These are phyloP conservation scores for Pangasius macronema DNA, from an alignment of 2,797 vertebrate genomes.

Conservation along the genomic window DNA sequence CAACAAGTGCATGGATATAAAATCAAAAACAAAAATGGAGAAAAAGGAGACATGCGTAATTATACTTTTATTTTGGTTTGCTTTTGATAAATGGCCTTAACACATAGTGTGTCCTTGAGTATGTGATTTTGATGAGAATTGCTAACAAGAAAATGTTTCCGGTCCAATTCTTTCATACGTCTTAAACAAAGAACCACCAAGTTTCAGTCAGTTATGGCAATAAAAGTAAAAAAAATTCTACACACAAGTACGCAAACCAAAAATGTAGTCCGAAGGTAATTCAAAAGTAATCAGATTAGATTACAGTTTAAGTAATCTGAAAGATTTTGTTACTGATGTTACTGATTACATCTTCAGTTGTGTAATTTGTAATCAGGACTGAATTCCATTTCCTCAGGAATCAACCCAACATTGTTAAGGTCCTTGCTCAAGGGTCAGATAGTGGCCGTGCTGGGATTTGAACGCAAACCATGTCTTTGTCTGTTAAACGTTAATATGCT, in stretches of 20 bases:
- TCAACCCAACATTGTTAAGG: not conserved
- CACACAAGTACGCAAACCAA: not conserved
- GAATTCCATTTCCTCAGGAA: conserved; percentile 16
- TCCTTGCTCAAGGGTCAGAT: not conserved
- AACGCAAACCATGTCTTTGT: not conserved
- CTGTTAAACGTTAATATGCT: not conserved
- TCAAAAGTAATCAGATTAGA: conserved; percentile 13
- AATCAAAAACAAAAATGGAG: not conserved
- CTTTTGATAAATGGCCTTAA: not conserved
- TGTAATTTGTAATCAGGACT: conserved; percentile 20
- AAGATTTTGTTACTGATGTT: not conserved
- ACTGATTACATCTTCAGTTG: conserved; percentile 25
- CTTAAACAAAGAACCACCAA: not conserved
- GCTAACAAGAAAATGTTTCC: not conserved
- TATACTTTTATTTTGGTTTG: not conserved
- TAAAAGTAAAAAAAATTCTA: not conserved
- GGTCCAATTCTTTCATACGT: not conserved
- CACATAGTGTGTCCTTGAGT: not conserved
- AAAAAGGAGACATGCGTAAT: not conserved
- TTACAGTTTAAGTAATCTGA: conserved; percentile 2
- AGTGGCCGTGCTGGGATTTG: not conserved
- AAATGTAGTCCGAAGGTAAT: not conserved
- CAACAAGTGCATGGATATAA: not conserved
- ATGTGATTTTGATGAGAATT: too few relatives aligned
- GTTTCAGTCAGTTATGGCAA: not conserved